Evolutionary conservation across 1,140 invertebrate species (phyloP), one percentile per base, ranked within the genome.

Genomic region (Cataglyphis hispanica): DNA sequence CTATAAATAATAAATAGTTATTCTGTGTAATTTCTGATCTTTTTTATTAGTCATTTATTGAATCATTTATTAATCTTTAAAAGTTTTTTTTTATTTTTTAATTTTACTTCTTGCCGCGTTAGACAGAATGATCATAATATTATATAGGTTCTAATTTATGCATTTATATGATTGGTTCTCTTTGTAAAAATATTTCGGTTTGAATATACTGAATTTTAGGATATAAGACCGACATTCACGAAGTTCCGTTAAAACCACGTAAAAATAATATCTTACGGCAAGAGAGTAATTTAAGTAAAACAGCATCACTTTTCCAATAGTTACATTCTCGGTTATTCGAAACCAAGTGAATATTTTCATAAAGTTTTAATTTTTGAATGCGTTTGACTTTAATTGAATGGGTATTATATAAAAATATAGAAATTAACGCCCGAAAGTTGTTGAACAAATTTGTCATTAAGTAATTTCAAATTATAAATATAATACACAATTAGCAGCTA

Each of bases 271-370:
- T 77, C 56, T 25, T 56, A 40, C 75, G 34, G 75, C 75, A 63
- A 77, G 75, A 22, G 16, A 64, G 75, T 64, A 77, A 77, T 77
- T 77, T 77, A 64, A 77, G 75, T 63, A 43, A 61, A 77, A 77
- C 58, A 77, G 63, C 58, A 77, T 77, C 37, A 63, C 75, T 77
- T 77, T 77, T 64, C 75, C 75, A 31, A 77, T 77, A 77, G 75
- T 77, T 77, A 77, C 37, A 77, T 60, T 60, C 58, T 77, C 37
- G 13, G 25, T 77, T 77, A 77, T 64, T 77, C 25, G 37, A 43
- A 43, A 64, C 58, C 40, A 77, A 77, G 25, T 46, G 37, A n/a
- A n/a, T 77, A 77, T 43, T 77, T 43, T 77, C 10, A 77, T 77
- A 77, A 64, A 64, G 75, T 77, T 77, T 64, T 46, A 77, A 77